Conservation (phyloP, 92 coral and sea anemone species). For the Bergia sp. region DNA sequence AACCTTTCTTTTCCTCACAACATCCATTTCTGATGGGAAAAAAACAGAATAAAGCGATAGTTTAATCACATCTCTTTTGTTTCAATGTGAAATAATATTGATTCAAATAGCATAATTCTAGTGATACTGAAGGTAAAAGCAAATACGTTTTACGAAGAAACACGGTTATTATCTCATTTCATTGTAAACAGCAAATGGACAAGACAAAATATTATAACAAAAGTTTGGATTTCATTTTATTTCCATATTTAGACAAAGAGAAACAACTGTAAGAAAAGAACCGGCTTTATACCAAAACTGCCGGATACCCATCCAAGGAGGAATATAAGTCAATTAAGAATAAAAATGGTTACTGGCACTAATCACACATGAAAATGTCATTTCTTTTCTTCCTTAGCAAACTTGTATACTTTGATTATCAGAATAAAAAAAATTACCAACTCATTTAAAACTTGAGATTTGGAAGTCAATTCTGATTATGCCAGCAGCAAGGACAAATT, state of each 20-base stretch:
- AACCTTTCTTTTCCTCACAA: not conserved
- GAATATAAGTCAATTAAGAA: not conserved
- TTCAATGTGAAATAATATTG: not conserved
- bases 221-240: not conserved
- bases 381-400: not conserved
- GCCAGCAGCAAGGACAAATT: not conserved
- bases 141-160: not conserved
- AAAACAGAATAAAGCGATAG: not conserved
- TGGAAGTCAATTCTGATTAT: not conserved
- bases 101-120: not conserved
- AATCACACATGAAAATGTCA: not conserved
- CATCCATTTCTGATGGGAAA: not conserved
- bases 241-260: not conserved
- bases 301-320: too few species aligned
- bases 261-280: too few species aligned
- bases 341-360: not conserved
- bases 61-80: not conserved
- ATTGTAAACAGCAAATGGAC: not conserved
- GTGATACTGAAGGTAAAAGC: not conserved
- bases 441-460: not conserved
- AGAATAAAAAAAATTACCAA: not conserved
- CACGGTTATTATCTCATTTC: not conserved
- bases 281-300: too few species aligned
- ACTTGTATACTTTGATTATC: not conserved
- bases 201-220: not conserved